phyloP scores from a whole-genome alignment of 2,888 invertebrate genomes.

The Drosophila putrida region DNA sequence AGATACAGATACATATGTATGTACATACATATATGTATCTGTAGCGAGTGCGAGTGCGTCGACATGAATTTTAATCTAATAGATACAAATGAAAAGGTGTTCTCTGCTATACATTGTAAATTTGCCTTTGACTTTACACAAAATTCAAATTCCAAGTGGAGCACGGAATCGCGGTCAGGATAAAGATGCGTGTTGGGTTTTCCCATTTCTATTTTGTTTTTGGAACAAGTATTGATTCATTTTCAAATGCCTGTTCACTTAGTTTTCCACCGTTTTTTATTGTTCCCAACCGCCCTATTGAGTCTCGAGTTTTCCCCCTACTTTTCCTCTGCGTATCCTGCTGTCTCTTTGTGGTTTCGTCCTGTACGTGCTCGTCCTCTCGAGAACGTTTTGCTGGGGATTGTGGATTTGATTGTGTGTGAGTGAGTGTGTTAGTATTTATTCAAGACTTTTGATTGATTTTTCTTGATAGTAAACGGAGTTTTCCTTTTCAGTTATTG shows the following conservation, averaged over 20 bases:
- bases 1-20: conserved; percentile 10
- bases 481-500: conserved; percentile 14
- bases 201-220: background rate
- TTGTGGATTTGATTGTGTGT: conserved; percentile 22
- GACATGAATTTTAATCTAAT: conserved; percentile 85
- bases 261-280: conserved; percentile 69
- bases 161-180: conserved; percentile 47
- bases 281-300: conserved; percentile 80
- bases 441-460: conserved; percentile 73
- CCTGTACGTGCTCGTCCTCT: conserved; percentile 43
- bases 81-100: conserved; percentile 85
- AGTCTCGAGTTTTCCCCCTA: conserved; percentile 1
- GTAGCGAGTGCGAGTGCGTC: conserved; percentile 49
- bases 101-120: conserved; percentile 53
- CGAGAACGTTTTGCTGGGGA: conserved; percentile 31
- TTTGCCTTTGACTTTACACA: conserved; percentile 46
- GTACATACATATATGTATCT: conserved; percentile 12
- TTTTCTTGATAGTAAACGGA: conserved; percentile 40
- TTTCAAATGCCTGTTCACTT: conserved; percentile 42
- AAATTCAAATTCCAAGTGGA: conserved; percentile 34
- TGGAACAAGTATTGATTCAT: conserved; percentile 65
- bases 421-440: conserved; percentile 53
- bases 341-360: conserved; percentile 44
- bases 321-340: background rate
- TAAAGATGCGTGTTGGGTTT: conserved; percentile 1